phyloP scores from a whole-genome alignment of 2,888 invertebrate species.

The Ellobium chinense region DNA sequence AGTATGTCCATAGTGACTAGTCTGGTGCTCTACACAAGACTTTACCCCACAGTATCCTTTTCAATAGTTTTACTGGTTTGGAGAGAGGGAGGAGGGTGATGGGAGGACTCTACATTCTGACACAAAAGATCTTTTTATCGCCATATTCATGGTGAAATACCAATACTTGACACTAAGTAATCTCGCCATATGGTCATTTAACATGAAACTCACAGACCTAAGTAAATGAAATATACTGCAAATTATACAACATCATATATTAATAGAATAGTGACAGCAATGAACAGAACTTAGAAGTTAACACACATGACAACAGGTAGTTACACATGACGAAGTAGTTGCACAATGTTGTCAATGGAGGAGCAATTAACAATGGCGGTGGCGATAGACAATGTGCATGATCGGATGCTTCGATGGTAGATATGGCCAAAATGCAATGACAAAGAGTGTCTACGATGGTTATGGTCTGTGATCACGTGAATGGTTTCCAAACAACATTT shows the following conservation, averaged over 20 bases:
- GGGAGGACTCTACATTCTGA: too few species aligned
- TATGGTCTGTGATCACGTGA: conserved; percentile 28
- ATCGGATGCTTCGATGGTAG: conserved; percentile 31
- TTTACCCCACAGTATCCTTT: too few species aligned
- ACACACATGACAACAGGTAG: not conserved
- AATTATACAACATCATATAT: not conserved
- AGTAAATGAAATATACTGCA: too few species aligned
- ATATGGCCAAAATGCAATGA: conserved; percentile 28
- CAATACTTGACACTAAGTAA: too few species aligned
- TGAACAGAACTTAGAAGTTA: not conserved
- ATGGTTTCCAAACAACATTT: not conserved
- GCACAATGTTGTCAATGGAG: conserved; percentile 42
- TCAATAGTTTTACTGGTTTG: too few species aligned
- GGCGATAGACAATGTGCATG: conserved; percentile 39
- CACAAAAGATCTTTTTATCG: too few species aligned
- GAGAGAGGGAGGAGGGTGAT: too few species aligned
- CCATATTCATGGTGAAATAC: too few species aligned
- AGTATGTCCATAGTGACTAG: too few species aligned
- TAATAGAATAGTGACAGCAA: not conserved
- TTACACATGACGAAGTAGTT: conserved; percentile 39
- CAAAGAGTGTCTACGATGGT: conserved; percentile 17
- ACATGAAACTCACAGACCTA: too few species aligned
- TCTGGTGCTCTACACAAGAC: too few species aligned
- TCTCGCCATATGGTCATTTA: too few species aligned
- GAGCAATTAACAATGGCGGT: conserved; percentile 34